Evolutionary conservation across 1,140 invertebrate species (phyloP).

Genomic region (Physella acuta): DNA sequence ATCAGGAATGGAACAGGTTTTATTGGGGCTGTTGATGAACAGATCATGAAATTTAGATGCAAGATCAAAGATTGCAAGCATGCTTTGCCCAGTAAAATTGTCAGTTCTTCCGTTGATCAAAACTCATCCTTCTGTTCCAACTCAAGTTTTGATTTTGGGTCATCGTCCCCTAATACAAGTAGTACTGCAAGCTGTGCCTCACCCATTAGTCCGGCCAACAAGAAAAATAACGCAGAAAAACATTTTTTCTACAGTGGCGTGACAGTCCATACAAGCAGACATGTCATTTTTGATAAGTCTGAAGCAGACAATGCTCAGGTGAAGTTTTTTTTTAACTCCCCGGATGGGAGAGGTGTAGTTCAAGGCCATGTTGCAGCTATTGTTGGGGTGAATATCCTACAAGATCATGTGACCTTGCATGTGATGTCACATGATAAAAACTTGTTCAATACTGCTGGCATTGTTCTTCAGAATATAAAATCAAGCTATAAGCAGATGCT

Average conservation of each 20-base stretch:
- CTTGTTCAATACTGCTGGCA: background rate
- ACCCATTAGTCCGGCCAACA: background rate
- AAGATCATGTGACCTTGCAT: slow-evolving; percentile 4
- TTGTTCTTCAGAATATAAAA: background rate
- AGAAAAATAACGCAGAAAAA: background rate
- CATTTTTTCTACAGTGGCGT: slow-evolving; percentile 9
- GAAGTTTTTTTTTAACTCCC: slow-evolving; percentile 9
- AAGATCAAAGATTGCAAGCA: background rate
- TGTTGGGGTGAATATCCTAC: background rate
- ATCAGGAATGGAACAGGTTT: background rate
- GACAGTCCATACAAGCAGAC: background rate
- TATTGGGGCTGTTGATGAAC: slow-evolving; percentile 1
- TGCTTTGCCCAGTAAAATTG: background rate
- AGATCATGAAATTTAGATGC: background rate
- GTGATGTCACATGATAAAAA: slow-evolving; percentile 8
- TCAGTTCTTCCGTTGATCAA: background rate
- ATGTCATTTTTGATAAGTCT: slow-evolving; percentile 10
- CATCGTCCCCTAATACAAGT: background rate
- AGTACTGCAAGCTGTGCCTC: background rate
- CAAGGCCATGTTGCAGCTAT: slow-evolving; percentile 2
- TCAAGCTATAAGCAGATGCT: slow-evolving; percentile 10
- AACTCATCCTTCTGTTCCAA: background rate
- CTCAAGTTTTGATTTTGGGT: background rate
- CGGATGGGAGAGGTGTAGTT: slow-evolving; percentile 1
- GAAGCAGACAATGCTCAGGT: slow-evolving; percentile 10